Conservation (phyloP, 2,113 vertebrate species). For the Nyctereutes procyonoides region DNA sequence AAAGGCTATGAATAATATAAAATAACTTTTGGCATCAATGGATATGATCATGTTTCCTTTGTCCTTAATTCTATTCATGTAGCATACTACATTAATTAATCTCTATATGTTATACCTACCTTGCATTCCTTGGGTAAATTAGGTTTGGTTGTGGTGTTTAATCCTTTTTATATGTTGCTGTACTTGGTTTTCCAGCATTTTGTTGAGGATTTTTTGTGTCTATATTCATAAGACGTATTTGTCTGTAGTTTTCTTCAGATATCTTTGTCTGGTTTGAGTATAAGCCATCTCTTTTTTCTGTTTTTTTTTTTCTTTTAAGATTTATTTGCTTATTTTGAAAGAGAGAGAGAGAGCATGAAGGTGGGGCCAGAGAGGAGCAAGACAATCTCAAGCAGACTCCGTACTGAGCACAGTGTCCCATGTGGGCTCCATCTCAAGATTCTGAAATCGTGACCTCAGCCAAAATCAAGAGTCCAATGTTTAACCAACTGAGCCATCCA, state of each 20-base stretch:
- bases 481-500: background rate
- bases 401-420: background rate
- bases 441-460: background rate
- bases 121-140: background rate
- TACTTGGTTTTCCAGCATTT: background rate
- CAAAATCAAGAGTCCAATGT: background rate
- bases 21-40: background rate
- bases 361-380: background rate
- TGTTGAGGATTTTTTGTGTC: background rate
- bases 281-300: background rate
- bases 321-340: background rate
- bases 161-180: background rate
- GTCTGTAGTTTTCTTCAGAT: background rate
- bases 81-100: background rate
- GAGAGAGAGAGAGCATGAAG: background rate
- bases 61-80: background rate
- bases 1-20: background rate
- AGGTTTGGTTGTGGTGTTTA: background rate
- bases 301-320: background rate
- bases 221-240: background rate
- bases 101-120: background rate
- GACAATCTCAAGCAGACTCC: background rate
- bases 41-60: background rate
- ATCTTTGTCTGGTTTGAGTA: background rate
- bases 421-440: background rate